A percentile compares a stretch with the other conserved stretches of the same genome.
Conservation (phyloP, 2,797 vertebrate species). For the Adelosebastes latens region DNA sequence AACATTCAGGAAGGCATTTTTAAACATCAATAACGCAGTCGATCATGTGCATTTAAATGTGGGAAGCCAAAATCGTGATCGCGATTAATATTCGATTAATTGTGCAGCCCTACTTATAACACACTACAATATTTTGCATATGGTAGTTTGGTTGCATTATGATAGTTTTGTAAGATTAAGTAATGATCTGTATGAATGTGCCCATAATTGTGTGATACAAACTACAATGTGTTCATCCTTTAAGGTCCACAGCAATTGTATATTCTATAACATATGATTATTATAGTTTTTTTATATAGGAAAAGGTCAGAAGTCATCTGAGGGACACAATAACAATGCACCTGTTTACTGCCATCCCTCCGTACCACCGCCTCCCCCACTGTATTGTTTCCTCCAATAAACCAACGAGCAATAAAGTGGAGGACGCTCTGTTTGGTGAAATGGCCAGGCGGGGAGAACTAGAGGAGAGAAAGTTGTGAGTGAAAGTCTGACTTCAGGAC, state of each 20-base stretch:
- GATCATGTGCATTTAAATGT: rapidly evolving
- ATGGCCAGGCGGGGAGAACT: conserved; percentile 32
- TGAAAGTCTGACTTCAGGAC: conserved; percentile 63
- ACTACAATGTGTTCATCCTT: background rate
- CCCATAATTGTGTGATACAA: background rate
- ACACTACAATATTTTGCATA: background rate
- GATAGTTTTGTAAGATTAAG: too few species aligned
- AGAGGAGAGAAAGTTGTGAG: conserved; percentile 36
- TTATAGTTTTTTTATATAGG: background rate
- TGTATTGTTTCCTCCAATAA: conserved; percentile 49
- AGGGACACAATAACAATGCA: conserved; percentile 4
- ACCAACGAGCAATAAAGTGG: conserved; percentile 58
- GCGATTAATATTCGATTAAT: too few species aligned
- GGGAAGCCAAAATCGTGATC: too few species aligned
- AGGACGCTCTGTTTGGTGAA: conserved; percentile 51
- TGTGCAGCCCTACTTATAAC: too few species aligned
- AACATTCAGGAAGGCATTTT: too few species aligned
- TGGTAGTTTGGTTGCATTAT: background rate
- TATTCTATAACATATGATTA: background rate
- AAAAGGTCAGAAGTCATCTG: conserved; percentile 11
- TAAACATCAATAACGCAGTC: too few species aligned
- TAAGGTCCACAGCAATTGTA: background rate
- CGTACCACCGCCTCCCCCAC: background rate
- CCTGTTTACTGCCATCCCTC: conserved; percentile 20
- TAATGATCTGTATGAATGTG: background rate